Conservation (phyloP, 1,140 invertebrate genomes). For the Acromyrmex heyeri region DNA sequence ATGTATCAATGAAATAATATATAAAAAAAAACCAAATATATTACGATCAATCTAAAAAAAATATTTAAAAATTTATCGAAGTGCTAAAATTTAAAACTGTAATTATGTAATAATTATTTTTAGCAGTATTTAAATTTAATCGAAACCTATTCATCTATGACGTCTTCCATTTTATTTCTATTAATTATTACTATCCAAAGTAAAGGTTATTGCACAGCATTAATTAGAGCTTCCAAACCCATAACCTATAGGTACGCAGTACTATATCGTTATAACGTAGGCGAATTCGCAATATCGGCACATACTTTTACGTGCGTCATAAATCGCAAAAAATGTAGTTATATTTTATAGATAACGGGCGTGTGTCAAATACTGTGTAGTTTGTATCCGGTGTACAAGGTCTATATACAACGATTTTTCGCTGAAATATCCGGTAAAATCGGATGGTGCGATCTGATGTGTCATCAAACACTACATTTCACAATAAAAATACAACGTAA, state of each 20-base stretch:
- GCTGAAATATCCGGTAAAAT: constrained; percentile 19
- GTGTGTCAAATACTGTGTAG: background rate
- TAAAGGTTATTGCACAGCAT: background rate
- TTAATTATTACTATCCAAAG: background rate
- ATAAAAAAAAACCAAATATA: constrained; percentile 17
- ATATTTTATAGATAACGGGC: background rate
- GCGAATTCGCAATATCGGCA: background rate
- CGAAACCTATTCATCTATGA: background rate
- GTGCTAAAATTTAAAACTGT: background rate
- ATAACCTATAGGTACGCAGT: background rate
- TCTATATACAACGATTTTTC: background rate
- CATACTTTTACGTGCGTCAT: constrained; percentile 8
- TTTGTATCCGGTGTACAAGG: background rate
- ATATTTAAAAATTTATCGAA: background rate
- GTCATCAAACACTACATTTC: background rate
- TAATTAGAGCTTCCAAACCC: background rate
- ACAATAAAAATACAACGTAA: constrained; percentile 2
- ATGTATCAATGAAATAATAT: background rate
- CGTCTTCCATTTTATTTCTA: background rate
- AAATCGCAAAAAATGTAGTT: constrained; percentile 10
- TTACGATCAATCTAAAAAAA: background rate
- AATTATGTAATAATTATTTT: background rate
- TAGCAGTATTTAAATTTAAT: background rate
- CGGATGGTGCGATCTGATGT: background rate
- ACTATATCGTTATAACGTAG: background rate